These are phyloP conservation scores for Fringilla coelebs DNA, from an alignment of 2,797 vertebrate genomes.

Conservation along the genomic window DNA sequence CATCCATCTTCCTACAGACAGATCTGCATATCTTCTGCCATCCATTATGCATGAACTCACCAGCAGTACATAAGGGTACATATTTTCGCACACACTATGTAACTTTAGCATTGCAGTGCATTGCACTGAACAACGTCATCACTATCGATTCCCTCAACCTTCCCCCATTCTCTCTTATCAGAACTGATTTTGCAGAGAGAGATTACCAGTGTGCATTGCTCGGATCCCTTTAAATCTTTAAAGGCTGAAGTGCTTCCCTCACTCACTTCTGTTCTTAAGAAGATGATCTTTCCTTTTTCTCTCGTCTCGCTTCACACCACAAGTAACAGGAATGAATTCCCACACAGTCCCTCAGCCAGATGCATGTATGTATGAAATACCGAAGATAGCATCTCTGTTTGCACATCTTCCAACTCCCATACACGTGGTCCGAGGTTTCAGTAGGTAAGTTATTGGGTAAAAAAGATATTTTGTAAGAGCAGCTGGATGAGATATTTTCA, in stretches of 20 bases:
- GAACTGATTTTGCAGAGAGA: slow-evolving; percentile 60
- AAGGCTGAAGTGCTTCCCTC: slow-evolving; percentile 14
- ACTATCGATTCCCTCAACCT: slow-evolving; percentile 64
- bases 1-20: slow-evolving; percentile 78
- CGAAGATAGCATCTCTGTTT: slow-evolving; percentile 62
- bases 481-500: slow-evolving; percentile 32
- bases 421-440: slow-evolving; percentile 74
- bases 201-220: slow-evolving; percentile 47
- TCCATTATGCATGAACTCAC: slow-evolving; percentile 74
- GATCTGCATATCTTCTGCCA: slow-evolving; percentile 72
- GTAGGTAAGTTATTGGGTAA: slow-evolving; percentile 56
- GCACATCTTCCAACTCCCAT: slow-evolving; percentile 66
- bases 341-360: slow-evolving; percentile 67
- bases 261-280: background rate
- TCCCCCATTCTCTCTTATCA: slow-evolving; percentile 45
- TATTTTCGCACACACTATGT: slow-evolving; percentile 56
- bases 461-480: slow-evolving; percentile 48
- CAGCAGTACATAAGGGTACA: slow-evolving; percentile 69
- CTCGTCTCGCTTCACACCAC: slow-evolving; percentile 30
- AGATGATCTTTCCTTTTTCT: slow-evolving; percentile 3
- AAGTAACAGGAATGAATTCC: slow-evolving; percentile 69
- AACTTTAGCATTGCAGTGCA: slow-evolving; percentile 78
- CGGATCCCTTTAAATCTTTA: slow-evolving; percentile 66
- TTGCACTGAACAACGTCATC: slow-evolving; percentile 73
- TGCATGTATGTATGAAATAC: slow-evolving; percentile 68